A percentile compares a stretch with the other conserved stretches of the same genome.
Conservation (phyloP, 2,113 vertebrate species). For the Gymnorhina tibicen region DNA sequence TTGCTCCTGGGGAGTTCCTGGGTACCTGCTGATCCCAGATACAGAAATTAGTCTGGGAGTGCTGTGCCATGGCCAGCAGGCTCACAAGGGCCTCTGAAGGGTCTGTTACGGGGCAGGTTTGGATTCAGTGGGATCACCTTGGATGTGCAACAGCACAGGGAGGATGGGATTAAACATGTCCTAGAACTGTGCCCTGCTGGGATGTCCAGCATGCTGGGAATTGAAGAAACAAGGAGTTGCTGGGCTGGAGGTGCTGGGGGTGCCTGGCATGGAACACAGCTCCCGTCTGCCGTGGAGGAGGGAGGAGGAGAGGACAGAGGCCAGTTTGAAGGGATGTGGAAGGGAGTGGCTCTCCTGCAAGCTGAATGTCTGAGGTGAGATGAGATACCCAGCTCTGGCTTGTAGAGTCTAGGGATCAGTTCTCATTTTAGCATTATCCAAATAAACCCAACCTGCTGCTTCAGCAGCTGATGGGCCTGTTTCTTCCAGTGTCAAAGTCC, state of each 20-base stretch:
- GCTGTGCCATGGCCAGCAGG: neutral
- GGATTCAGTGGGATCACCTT: fast-evolving
- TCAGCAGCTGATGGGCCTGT: neutral
- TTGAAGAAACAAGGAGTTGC: neutral
- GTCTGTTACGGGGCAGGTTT: fast-evolving
- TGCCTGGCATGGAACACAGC: neutral
- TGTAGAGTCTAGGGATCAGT: neutral
- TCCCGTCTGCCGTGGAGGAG: neutral
- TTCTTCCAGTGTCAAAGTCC: neutral
- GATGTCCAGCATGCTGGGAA: neutral
- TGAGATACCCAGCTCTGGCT: neutral
- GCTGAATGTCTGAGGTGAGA: neutral
- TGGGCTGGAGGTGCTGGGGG: neutral
- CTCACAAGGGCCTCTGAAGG: neutral
- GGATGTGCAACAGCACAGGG: neutral
- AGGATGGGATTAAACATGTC: neutral
- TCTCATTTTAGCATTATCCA: neutral
- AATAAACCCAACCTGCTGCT: neutral
- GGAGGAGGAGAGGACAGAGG: neutral
- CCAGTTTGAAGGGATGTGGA: fast-evolving
- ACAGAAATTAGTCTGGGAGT: neutral
- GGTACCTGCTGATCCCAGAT: neutral
- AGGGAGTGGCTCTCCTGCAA: neutral
- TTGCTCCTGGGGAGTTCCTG: neutral
- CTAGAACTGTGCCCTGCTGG: neutral